A percentile compares a stretch with the other conserved stretches of the same genome.
These are phyloP conservation scores for Glandiceps talaboti DNA, from an alignment of 53 echinoderm and acorn worm species.

Conservation along the genomic window DNA sequence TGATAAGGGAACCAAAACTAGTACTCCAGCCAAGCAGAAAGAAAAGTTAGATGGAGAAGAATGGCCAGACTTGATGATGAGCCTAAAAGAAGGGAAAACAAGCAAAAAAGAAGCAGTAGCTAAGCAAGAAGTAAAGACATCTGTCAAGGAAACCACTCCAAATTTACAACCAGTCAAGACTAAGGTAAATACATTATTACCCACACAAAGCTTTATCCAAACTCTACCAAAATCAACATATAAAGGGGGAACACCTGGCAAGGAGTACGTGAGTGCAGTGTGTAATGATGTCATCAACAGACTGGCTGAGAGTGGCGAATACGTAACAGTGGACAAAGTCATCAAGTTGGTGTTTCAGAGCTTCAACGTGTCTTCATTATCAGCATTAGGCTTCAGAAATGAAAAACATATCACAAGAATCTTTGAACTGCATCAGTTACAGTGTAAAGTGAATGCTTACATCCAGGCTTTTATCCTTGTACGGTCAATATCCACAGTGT, in stretches of 20 bases:
- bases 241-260: not conserved
- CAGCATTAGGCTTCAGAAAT: conserved; percentile 1
- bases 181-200: not conserved
- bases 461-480: conserved; percentile 35
- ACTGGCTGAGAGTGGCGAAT: conserved; percentile 17
- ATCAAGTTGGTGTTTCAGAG: conserved; percentile 24
- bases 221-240: not conserved
- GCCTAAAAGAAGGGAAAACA: not conserved
- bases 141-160: not conserved
- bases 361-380: conserved; percentile 6
- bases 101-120: not conserved
- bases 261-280: conserved; percentile 6
- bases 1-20: not conserved
- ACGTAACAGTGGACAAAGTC: conserved; percentile 21
- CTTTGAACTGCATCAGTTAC: conserved; percentile 19
- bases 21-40: not conserved
- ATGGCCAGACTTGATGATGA: not conserved
- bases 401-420: conserved; percentile 12
- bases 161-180: not conserved
- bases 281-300: conserved; percentile 23
- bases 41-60: not conserved
- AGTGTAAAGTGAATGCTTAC: conserved; percentile 37
- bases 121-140: not conserved
- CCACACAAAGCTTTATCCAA: not conserved
- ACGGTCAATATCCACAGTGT: conserved; percentile 39